Evolutionary conservation across 2,113 vertebrate genomes (phyloP).

Genomic region (Neomonachus schauinslandi): DNA sequence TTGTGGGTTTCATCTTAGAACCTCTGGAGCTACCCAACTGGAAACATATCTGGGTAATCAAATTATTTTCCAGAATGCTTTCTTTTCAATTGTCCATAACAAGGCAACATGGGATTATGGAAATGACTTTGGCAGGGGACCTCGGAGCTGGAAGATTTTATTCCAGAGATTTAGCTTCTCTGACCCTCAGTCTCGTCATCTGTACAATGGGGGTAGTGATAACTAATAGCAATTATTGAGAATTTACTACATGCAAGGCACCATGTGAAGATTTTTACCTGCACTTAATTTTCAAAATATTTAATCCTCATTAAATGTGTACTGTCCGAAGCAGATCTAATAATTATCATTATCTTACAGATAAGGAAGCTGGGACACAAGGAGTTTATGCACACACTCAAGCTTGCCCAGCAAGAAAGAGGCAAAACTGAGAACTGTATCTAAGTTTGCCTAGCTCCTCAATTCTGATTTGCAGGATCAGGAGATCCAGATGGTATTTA

Average conservation of each 20-base stretch:
- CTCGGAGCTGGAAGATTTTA: not conserved
- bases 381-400: not conserved
- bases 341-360: not conserved
- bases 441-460: not conserved
- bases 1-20: not conserved
- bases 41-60: not conserved
- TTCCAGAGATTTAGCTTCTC: not conserved
- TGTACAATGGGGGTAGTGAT: accelerated
- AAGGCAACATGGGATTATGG: not conserved
- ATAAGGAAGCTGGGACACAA: not conserved
- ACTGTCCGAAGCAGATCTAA: not conserved
- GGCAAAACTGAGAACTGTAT: not conserved
- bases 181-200: not conserved
- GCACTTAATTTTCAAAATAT: not conserved
- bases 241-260: too few relatives aligned
- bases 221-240: not conserved
- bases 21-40: too few relatives aligned
- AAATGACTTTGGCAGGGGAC: not conserved
- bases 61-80: not conserved
- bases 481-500: not conserved
- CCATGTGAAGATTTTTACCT: not conserved
- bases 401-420: not conserved
- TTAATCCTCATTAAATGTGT: too few relatives aligned
- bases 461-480: not conserved
- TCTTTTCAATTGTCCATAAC: not conserved